Base-by-base conservation (phyloP, 2,888 invertebrate species). In the Chrysodeixis includens region DNA sequence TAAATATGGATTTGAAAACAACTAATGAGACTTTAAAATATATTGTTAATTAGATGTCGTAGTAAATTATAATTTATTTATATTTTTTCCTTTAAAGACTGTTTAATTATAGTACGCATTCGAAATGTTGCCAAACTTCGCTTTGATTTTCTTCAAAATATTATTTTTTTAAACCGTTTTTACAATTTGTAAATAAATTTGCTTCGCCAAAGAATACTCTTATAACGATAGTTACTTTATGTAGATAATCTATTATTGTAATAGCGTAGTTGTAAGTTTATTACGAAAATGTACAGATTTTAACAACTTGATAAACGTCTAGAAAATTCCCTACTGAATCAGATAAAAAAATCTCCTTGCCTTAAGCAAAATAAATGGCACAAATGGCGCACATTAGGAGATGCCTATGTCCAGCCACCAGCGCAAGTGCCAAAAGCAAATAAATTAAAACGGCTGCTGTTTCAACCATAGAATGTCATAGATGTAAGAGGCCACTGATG, bases 161-260 rank as follows among this genome's bases (percentile, higher is more conserved):
- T 78, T 78, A 71, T 76, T 74, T 71, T 71, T 75, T 70, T 70
- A 77, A 35, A 66, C 64, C 10, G 55, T 63, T 75, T 73, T 78
- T 73, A 81, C 68, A 64, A 72, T 74, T 76, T 92, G 93, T 93
- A 92, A 88, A 92, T 92, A 93, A 74, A 74, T 69, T 79, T 79
- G 86, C 88, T 92, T 91, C 87, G 92, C 93, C 93, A 93, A 93
- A 93, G 92, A 89, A 82, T 89, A 88, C 81, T 86, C 79, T 74
- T 88, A 88, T 88, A 87, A 88, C 81, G 83, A 79, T 82, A 74
- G 74, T 72, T 69, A 76, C 66, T 79, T 78, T 76, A 73, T 82
- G 65, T 81, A 78, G 73, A 77, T 80, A 78, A 75, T 67, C 46
- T 74, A 75, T 66, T 75, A 69, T 20, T 69, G 49, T 72, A 74